Conservation (phyloP, 1,140 invertebrate genomes). For the Drosophila eugracilis region DNA sequence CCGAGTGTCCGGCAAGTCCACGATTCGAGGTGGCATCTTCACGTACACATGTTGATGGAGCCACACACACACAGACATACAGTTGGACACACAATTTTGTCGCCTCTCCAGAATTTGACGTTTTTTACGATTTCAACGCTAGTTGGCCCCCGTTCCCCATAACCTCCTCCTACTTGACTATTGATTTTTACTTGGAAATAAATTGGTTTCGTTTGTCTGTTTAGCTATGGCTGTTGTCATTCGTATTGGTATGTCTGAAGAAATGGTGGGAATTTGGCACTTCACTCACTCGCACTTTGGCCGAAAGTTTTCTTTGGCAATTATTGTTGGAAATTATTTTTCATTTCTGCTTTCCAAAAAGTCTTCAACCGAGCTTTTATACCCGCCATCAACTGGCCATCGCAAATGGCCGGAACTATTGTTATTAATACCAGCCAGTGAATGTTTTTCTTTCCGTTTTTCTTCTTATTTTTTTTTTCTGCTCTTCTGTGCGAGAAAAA, state of each 20-base stretch:
- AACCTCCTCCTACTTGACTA: slow-evolving; percentile 50
- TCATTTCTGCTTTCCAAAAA: slow-evolving; percentile 57
- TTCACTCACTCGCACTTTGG: too few relatives aligned
- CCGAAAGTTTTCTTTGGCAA: slow-evolving; percentile 70
- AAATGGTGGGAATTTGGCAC: slow-evolving; percentile 15
- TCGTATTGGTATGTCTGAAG: slow-evolving; percentile 13
- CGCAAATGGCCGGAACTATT: slow-evolving; percentile 59
- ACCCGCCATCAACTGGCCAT: slow-evolving; percentile 43
- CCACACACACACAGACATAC: slow-evolving; percentile 21
- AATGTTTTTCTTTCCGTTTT: slow-evolving; percentile 35
- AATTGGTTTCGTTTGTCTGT: slow-evolving; percentile 82
- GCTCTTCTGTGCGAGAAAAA: slow-evolving; percentile 52
- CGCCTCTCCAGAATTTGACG: slow-evolving; percentile 48
- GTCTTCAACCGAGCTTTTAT: not conserved
- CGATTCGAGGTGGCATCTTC: slow-evolving; percentile 49
- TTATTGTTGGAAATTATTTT: slow-evolving; percentile 79
- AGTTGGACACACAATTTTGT: slow-evolving; percentile 43
- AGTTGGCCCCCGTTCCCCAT: slow-evolving; percentile 26
- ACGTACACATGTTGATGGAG: slow-evolving; percentile 44
- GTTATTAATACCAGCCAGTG: slow-evolving; percentile 73
- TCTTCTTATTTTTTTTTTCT: slow-evolving; percentile 6
- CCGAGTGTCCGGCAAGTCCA: slow-evolving; percentile 20
- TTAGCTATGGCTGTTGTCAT: slow-evolving; percentile 43
- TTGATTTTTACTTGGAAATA: slow-evolving; percentile 82
- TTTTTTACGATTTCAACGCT: slow-evolving; percentile 59